Conservation (phyloP, 2,797 vertebrate genomes). For the Leuciscus waleckii region DNA sequence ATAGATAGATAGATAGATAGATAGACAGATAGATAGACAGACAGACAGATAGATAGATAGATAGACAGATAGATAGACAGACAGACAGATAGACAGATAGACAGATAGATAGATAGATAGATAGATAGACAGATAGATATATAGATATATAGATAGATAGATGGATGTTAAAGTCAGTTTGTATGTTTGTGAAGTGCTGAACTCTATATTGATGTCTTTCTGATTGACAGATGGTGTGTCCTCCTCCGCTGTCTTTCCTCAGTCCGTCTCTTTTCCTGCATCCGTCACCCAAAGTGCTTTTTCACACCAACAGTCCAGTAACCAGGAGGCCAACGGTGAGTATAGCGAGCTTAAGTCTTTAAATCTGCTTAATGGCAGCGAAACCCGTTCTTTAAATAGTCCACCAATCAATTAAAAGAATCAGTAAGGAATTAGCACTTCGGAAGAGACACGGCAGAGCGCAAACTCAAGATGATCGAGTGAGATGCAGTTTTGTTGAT, state of each 20-base stretch:
- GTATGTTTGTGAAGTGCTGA: not conserved
- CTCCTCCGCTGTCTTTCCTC: conserved; percentile 74
- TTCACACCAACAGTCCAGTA: conserved; percentile 72
- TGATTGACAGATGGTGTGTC: conserved; percentile 74
- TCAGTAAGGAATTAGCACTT: not conserved
- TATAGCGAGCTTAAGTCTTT: not conserved
- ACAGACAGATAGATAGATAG: no score
- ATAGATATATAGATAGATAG: no score
- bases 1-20: no score
- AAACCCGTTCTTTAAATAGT: conserved; percentile 10
- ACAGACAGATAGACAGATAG: no score
- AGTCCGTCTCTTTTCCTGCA: conserved; percentile 72
- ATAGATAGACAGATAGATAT: no score
- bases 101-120: no score
- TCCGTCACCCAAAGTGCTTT: conserved; percentile 76
- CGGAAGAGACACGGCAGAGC: not conserved
- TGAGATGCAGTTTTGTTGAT: not conserved
- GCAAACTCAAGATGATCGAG: not conserved
- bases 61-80: no score
- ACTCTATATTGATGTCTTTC: not conserved
- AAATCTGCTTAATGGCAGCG: conserved; percentile 16
- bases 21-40: fast-evolving
- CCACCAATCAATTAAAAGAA: conserved; percentile 18
- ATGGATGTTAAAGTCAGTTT: not conserved
- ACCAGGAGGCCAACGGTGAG: conserved; percentile 79